phyloP scores from a whole-genome alignment of 2,113 vertebrate genomes.

The Syngnathus scovelli region DNA sequence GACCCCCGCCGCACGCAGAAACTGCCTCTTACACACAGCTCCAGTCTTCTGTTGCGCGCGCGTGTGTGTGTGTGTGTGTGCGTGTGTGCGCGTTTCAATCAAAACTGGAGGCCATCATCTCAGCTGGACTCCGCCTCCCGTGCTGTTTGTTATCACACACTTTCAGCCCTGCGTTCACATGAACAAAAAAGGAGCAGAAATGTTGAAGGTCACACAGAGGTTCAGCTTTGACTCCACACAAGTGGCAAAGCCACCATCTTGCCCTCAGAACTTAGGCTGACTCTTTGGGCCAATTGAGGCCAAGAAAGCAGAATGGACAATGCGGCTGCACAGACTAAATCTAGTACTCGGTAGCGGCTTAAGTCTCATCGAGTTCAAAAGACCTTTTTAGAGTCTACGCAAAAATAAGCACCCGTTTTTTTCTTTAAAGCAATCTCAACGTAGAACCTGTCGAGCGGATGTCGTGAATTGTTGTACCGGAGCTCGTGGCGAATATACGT shows the following conservation, averaged over 20 bases:
- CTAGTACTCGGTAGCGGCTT: neutral
- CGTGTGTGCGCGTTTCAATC: constrained; percentile 15
- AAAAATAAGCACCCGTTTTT: neutral
- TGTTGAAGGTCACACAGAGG: constrained; percentile 16
- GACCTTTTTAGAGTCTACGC: neutral
- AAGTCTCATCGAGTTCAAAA: neutral
- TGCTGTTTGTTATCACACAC: constrained; percentile 22
- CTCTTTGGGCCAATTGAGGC: neutral
- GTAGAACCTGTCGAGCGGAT: neutral
- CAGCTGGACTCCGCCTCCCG: constrained; percentile 35
- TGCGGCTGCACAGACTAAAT: neutral
- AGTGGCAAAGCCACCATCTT: neutral
- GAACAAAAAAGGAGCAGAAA: neutral
- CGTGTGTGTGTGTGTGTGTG: neutral
- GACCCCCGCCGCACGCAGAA: constrained; percentile 20
- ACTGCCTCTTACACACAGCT: constrained; percentile 13
- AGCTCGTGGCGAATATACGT: too few relatives aligned
- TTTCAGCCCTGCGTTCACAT: constrained; percentile 11
- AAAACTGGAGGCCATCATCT: constrained; percentile 37
- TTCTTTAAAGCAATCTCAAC: neutral
- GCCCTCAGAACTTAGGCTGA: neutral
- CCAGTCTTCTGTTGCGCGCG: constrained; percentile 16
- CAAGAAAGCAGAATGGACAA: constrained; percentile 10
- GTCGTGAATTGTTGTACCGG: neutral
- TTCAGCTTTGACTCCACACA: constrained; percentile 1